phyloP scores from a whole-genome alignment of 2,888 invertebrate genomes.

The Archips crataeganus region DNA sequence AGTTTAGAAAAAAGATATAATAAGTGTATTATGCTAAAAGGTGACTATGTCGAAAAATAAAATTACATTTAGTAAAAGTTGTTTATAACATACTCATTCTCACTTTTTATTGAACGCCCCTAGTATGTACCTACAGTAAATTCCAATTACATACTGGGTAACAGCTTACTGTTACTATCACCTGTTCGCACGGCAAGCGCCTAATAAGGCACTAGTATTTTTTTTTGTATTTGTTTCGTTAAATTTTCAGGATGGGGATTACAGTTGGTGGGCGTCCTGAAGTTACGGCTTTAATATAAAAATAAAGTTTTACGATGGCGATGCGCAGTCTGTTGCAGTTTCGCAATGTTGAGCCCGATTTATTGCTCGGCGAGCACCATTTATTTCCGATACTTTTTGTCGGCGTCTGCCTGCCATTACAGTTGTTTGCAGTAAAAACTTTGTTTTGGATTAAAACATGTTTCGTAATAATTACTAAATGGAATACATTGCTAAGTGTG shows the following conservation, averaged over 20 bases:
- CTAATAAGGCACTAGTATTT: conserved; percentile 23
- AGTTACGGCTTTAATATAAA: conserved; percentile 83
- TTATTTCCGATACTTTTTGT: conserved; percentile 73
- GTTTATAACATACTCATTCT: too few relatives aligned
- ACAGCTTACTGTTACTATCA: conserved; percentile 22
- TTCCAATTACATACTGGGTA: neutral
- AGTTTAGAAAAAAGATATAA: too few relatives aligned
- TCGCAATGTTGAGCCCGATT: conserved; percentile 78
- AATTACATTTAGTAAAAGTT: too few relatives aligned
- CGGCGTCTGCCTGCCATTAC: conserved; percentile 48
- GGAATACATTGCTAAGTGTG: neutral
- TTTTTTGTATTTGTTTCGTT: conserved; percentile 52
- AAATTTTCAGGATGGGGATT: conserved; percentile 72
- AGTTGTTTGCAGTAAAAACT: conserved; percentile 49
- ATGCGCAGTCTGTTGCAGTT: conserved; percentile 74
- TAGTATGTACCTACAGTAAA: too few relatives aligned
- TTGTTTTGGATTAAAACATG: conserved; percentile 46
- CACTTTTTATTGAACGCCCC: too few relatives aligned
- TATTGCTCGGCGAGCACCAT: conserved; percentile 72
- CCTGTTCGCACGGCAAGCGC: conserved; percentile 29
- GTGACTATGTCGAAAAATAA: too few relatives aligned
- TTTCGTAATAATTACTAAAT: neutral
- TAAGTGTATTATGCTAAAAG: too few relatives aligned
- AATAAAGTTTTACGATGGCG: conserved; percentile 82
- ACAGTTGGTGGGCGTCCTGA: conserved; percentile 68